phyloP scores from a whole-genome alignment of 2,888 invertebrate genomes.

The Labia minor region DNA sequence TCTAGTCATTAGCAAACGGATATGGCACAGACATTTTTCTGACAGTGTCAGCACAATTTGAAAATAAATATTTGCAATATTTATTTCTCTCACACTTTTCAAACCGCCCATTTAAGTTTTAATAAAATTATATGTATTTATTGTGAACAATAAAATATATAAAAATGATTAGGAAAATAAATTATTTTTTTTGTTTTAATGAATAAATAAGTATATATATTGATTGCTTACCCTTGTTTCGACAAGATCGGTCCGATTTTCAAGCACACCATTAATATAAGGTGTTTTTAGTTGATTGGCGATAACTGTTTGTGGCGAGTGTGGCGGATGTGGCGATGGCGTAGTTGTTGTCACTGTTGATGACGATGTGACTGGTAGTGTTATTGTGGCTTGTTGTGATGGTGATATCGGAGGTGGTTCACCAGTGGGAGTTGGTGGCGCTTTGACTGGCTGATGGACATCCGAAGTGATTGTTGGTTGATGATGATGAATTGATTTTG shows the following conservation, averaged over 20 bases:
- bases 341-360: conserved; percentile 23
- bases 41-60: no score
- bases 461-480: conserved; percentile 30
- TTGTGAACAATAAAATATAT: no score
- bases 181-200: no score
- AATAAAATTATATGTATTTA: no score
- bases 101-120: not conserved
- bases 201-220: no score
- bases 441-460: not conserved
- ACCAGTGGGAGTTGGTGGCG: not conserved
- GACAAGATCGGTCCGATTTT: not conserved
- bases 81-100: not conserved
- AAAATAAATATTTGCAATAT: no score
- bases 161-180: no score
- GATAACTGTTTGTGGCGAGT: not conserved
- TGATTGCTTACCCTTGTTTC: not conserved
- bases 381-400: not conserved
- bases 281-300: not conserved
- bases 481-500: conserved; percentile 34
- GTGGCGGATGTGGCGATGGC: conserved; percentile 29
- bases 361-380: no score
- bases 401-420: not conserved
- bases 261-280: not conserved
- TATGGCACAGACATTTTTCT: no score
- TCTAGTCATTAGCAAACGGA: no score